Base-by-base conservation (phyloP, 2,113 vertebrate species). In the Oryzias curvinotus region DNA sequence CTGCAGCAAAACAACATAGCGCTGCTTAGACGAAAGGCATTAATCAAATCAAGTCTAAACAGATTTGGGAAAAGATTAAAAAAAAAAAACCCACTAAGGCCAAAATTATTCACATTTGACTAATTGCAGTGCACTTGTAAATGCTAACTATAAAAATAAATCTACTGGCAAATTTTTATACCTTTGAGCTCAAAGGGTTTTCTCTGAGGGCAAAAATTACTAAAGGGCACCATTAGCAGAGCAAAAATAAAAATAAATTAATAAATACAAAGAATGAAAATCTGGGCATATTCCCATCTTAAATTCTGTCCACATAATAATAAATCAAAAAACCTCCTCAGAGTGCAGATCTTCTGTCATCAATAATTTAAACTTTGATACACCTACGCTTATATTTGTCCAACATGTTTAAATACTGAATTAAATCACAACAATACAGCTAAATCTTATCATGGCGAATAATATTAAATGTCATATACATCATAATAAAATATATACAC, bases 401-500 rank as follows among this genome's bases (percentile, higher is more conserved):
- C 81, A 76, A 89, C 76, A 88, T 88, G 84, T 86, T 91, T 90
- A 89, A 88, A 91, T 92, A 92, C 81, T 71, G 82, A 92, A 90
- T 91, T 75, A 86, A 92, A 89, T 90, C 88, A 92, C 91, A 90
- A 85, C 90, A 88, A 92, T 91, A 93, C 91, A 90, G 80, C 81
- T 86, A 90, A 87, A 85, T 91, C 68, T 88, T 88, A 87, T 88
- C 82, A 89, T 88, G 88, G 77, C 71, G 82, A 88, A 81, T 92
- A 88, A 83, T 91, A 89, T 90, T 87, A 83, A 91, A 92, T 88
- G 79, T 85, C 85, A 90, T 92, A 77, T 92, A 92, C 91, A 91
- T 82, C 78, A 89, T 92, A 88, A 84, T 92, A 92, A 92, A 93
- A 93, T 91, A 92, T 92, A 87, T 91, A 93, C 89, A 92, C 71